Percentiles rank a stretch among this genome's conserved stretches.
phyloP scores from a whole-genome alignment of 2,113 vertebrate species.

The Pandion haliaetus region DNA sequence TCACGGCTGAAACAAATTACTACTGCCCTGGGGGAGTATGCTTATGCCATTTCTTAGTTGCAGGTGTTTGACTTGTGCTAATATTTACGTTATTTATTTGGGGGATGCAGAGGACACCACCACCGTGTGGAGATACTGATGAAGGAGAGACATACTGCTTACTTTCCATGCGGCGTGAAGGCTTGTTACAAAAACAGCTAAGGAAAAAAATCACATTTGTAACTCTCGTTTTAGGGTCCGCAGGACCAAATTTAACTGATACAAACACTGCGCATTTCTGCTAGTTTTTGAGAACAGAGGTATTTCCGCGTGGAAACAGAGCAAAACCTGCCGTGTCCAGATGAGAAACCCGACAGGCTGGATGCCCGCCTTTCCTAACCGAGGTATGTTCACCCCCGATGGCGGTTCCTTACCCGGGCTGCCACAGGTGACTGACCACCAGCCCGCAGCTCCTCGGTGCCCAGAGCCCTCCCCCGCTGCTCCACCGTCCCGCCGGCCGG shows the following conservation, averaged over 20 bases:
- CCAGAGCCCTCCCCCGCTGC: background rate
- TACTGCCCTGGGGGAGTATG: rapidly evolving
- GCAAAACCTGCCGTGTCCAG: rapidly evolving
- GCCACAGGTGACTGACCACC: background rate
- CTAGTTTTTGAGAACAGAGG: background rate
- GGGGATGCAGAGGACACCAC: background rate
- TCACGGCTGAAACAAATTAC: background rate
- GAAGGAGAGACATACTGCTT: background rate
- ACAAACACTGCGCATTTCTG: rapidly evolving
- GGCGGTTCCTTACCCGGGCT: background rate
- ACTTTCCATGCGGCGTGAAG: rapidly evolving
- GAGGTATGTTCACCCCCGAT: rapidly evolving
- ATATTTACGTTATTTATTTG: rapidly evolving
- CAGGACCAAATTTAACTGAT: too few species aligned
- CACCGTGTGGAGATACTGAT: rapidly evolving
- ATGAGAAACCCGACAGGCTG: rapidly evolving
- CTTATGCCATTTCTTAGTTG: too few species aligned
- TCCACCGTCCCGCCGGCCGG: background rate
- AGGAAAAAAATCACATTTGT: background rate
- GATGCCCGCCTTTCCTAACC: background rate
- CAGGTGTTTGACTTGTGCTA: background rate
- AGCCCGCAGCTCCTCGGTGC: rapidly evolving
- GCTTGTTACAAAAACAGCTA: background rate
- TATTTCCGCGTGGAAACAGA: background rate
- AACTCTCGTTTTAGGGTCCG: rapidly evolving